Evolutionary conservation across 2,888 invertebrate species (phyloP), one percentile per base, ranked within the genome.

Genomic region (Synanthedon tipuliformis): DNA sequence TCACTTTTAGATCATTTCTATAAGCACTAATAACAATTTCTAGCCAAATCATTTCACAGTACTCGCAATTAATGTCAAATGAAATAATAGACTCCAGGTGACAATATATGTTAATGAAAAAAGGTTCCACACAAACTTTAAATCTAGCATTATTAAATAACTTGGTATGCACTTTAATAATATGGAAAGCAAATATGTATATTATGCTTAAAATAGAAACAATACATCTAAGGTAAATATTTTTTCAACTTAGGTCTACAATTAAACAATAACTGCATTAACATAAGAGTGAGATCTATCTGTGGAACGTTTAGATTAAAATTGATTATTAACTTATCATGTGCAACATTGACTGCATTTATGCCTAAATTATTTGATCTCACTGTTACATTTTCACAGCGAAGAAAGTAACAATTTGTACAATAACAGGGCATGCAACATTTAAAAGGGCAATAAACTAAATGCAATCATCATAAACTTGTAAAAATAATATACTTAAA

Each of bases 221-320:
- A 49, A 49, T 15, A 49, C 13, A 16, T 51, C 51, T 5, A 41
- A 8, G 8, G 15, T 15, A 16, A 59, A 61, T 58, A 58, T 55
- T 59, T 52, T 57, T 60, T 51, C 23, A 54, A 61, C 69, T 56
- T 65, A 62, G 15, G 57, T 51, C 57, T 61, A 64, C 55, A 57
- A 56, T 48, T 34, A 50, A 64, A 54, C 59, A 61, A 62, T 60
- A 65, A 74, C 77, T 75, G 75, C 66, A 66, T 61, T 59, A 78
- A 81, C 68, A 80, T 81, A 81, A 80, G 71, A 75, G 78, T 77
- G 82, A 83, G 80, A 81, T 76, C 78, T 67, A 59, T 60, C 55
- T 59, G 59, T 68, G 68, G 66, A 71, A 75, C 66, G 62, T 53
- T 58, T 62, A 64, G 55, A 61, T 57, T 62, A 59, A 56, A 59